These are phyloP conservation scores for Pteromalus puparum DNA, from an alignment of 1,140 invertebrate species.

Conservation along the genomic window DNA sequence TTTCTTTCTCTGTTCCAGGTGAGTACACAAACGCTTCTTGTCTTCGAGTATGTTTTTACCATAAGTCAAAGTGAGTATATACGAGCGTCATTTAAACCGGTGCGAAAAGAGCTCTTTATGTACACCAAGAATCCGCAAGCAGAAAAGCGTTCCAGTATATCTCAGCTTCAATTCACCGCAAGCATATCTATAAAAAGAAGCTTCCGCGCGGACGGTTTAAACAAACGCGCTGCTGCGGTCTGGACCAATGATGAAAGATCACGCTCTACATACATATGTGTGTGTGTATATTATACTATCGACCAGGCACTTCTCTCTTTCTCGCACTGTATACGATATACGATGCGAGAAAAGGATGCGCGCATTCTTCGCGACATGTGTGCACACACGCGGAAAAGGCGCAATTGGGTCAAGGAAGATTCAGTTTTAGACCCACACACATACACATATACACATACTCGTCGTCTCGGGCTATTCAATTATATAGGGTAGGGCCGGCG, in stretches of 20 bases:
- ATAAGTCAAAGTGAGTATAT: not conserved
- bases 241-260: not conserved
- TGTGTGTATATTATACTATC: not conserved
- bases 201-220: not conserved
- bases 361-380: slow-evolving; percentile 13
- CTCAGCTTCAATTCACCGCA: not conserved
- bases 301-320: not conserved
- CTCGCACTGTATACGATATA: not conserved
- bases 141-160: not conserved
- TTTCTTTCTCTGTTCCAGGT: slow-evolving; percentile 29
- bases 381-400: slow-evolving; percentile 5
- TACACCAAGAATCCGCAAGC: too few species aligned
- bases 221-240: not conserved
- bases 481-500: slow-evolving; percentile 25
- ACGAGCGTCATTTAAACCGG: too few species aligned
- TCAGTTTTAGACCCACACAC: slow-evolving; percentile 40
- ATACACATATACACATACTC: not conserved
- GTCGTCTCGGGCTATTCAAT: slow-evolving; percentile 8
- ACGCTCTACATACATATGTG: not conserved
- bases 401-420: slow-evolving; percentile 47
- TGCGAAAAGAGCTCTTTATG: too few species aligned
- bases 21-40: not conserved
- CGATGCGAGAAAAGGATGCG: not conserved
- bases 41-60: not conserved
- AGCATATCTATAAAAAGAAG: slow-evolving; percentile 16